Conservation (phyloP, 2,113 vertebrate species). For the Ciconia stormi region DNA sequence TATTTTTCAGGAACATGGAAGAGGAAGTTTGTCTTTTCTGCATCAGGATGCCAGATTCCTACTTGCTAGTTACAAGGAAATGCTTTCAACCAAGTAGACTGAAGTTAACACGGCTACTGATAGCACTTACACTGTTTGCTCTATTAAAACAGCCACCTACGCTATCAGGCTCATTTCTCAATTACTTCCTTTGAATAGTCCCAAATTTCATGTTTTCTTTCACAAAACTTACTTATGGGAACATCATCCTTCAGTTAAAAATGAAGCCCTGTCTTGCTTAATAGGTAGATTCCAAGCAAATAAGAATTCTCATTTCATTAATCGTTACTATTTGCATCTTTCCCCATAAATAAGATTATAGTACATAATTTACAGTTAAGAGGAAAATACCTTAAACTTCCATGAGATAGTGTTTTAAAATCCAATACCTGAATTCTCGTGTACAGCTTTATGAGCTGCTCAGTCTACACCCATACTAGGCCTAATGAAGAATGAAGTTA, state of each 20-base stretch:
- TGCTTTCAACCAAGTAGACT: not conserved
- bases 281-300: not conserved
- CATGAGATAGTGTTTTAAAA: not conserved
- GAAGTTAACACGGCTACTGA: not conserved
- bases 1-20: not conserved
- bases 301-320: not conserved
- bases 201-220: not conserved
- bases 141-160: not conserved
- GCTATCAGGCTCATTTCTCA: not conserved
- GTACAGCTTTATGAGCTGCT: not conserved
- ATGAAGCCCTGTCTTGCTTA: not conserved
- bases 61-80: not conserved
- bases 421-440: not conserved
- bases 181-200: not conserved
- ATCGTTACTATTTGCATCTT: not conserved
- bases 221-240: not conserved
- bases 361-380: conserved; percentile 25
- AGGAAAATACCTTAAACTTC: not conserved
- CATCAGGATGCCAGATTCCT: not conserved
- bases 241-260: not conserved
- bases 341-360: conserved; percentile 43
- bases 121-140: not conserved
- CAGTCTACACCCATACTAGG: not conserved
- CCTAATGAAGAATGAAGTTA: not conserved
- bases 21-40: not conserved